Percentiles rank a stretch among this genome's conserved stretches.
phyloP scores from a whole-genome alignment of 2,888 invertebrate genomes.

The Apodemia hepburni region DNA sequence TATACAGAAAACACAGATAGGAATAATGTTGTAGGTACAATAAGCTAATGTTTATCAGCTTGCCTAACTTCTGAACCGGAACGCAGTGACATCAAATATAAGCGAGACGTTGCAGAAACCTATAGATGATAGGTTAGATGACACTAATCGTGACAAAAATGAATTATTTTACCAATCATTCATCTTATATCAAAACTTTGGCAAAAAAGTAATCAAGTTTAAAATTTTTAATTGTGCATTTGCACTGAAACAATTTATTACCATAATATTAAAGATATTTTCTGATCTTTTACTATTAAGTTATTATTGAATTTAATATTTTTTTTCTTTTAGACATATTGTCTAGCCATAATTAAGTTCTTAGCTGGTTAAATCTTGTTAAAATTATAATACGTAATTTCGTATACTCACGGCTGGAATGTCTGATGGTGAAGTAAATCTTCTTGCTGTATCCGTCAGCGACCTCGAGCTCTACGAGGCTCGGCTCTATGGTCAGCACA shows the following conservation, averaged over 20 bases:
- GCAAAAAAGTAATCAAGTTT: neutral
- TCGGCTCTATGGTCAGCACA: slow-evolving; percentile 40
- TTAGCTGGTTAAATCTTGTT: neutral
- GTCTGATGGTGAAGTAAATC: slow-evolving; percentile 50
- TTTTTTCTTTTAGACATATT: neutral
- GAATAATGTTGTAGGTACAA: too few relatives aligned
- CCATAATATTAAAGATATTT: too few relatives aligned
- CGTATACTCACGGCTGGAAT: slow-evolving; percentile 52
- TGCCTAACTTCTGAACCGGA: too few relatives aligned
- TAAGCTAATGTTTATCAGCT: too few relatives aligned
- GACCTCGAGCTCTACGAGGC: slow-evolving; percentile 47
- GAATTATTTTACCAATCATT: neutral
- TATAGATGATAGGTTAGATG: too few relatives aligned
- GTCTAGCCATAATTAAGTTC: too few relatives aligned
- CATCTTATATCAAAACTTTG: neutral
- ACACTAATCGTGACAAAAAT: neutral
- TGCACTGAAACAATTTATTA: neutral
- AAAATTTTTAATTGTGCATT: too few relatives aligned
- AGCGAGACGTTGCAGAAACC: neutral
- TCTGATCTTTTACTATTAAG: neutral
- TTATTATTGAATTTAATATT: neutral
- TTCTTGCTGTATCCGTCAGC: slow-evolving; percentile 51
- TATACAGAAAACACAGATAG: too few relatives aligned
- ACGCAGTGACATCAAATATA: too few relatives aligned
- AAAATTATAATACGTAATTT: neutral